A percentile compares a stretch with the other conserved stretches of the same genome.
These are phyloP conservation scores for Drosophila chauvacae DNA, from an alignment of 1,140 invertebrate genomes.

Conservation along the genomic window DNA sequence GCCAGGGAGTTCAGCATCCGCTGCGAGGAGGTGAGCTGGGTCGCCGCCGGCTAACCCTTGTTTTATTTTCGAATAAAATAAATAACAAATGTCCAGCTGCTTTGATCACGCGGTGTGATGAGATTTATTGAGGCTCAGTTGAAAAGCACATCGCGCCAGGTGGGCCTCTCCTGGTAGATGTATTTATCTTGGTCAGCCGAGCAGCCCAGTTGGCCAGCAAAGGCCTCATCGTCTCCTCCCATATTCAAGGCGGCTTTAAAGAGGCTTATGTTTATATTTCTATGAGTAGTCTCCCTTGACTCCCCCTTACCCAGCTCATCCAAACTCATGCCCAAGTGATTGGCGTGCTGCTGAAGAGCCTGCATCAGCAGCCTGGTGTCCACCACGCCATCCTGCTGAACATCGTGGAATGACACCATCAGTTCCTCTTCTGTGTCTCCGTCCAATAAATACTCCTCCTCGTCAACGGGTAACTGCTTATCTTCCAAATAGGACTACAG, in stretches of 20 bases:
- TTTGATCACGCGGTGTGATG: slow-evolving; percentile 13
- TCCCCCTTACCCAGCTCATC: slow-evolving; percentile 46
- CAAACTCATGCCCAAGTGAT: slow-evolving; percentile 50
- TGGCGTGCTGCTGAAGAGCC: slow-evolving; percentile 61
- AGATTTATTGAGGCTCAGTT: slow-evolving; percentile 27
- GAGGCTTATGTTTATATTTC: background rate
- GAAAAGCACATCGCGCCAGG: slow-evolving; percentile 61
- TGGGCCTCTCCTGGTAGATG: slow-evolving; percentile 30
- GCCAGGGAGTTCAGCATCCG: slow-evolving; percentile 25
- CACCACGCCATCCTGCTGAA: slow-evolving; percentile 33
- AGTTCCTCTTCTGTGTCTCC: slow-evolving; percentile 2
- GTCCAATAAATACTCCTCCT: slow-evolving; percentile 2
- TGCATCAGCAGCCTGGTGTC: slow-evolving; percentile 43
- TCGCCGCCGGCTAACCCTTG: background rate
- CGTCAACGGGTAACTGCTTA: slow-evolving; percentile 2
- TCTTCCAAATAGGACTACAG: slow-evolving; percentile 4
- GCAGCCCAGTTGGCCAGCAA: slow-evolving; percentile 1
- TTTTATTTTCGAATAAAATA: slow-evolving; percentile 9
- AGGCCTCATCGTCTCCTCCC: background rate
- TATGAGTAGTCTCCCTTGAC: background rate
- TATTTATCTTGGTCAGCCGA: background rate
- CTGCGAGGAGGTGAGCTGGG: slow-evolving; percentile 14
- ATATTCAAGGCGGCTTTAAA: slow-evolving; percentile 22
- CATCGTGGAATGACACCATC: slow-evolving; percentile 30
- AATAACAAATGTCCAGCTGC: slow-evolving; percentile 24